Base-by-base conservation (phyloP, 2,888 invertebrate species). In the Orchestes rusci region DNA sequence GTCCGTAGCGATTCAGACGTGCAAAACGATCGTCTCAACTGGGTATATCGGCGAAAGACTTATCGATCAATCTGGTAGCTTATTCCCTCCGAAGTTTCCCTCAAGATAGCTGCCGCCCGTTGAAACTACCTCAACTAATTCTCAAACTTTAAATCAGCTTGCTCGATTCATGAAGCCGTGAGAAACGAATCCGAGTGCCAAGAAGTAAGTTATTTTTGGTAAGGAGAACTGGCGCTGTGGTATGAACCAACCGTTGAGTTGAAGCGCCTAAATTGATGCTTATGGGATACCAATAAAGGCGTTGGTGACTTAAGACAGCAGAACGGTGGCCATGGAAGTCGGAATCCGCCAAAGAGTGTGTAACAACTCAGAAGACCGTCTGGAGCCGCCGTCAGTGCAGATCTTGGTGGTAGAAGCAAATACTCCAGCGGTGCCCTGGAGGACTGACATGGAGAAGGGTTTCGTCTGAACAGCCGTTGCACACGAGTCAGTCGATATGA, bases 211-310 rank as follows among this genome's bases (percentile, higher is more conserved):
- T 78, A 77, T 66, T 78, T 79, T 79, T 79, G 77, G 79, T 79
- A 80, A 80, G 79, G 79, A 81, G 80, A 81, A 82, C 80, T 82
- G 80, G 80, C 76, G 80, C 74, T 82, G 79, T 75, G 79, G 79
- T 78, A 79, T 82, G 79, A 80, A 82, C 77, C 77, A 74, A 79
- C 5, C 23, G 5, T 23, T 10, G 23, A 23, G 23, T 23, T 23
- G 10, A 23, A 23, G 23, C 23, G 23, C 23, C 23, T 23, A 23
- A 76, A 69, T 64, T 69, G 71, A 74, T 74, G 75, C 76, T 73
- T 69, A 73, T 71, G 65, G 70, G 74, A 76, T 58, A 69, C 74
- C 74, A 74, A 68, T 69, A 75, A 76, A 74, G 76, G 75, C 23
- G 23, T 23, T 23, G 23, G 23, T 23, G 10, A 23, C 23, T 23